These are phyloP conservation scores for Andrena praecox DNA, from an alignment of 2,888 invertebrate species.

Conservation along the genomic window DNA sequence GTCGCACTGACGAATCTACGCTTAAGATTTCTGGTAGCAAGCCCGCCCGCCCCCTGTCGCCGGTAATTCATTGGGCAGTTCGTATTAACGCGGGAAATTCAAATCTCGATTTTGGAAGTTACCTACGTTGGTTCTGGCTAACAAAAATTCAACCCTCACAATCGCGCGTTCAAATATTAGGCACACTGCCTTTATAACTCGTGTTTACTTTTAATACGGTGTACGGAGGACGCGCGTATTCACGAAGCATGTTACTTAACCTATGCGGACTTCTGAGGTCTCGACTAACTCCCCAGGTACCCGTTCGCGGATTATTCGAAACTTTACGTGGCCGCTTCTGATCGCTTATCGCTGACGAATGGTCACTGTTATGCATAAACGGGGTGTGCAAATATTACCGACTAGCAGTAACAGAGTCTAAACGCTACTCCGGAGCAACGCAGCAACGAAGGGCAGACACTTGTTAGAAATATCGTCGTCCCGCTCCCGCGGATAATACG, in stretches of 20 bases:
- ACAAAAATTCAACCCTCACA: not conserved
- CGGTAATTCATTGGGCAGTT: not conserved
- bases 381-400: too few species aligned
- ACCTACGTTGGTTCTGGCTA: too few species aligned
- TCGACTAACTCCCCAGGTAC: not conserved
- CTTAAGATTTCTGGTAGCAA: not conserved
- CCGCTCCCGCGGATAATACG: too few species aligned
- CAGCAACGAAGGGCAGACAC: too few species aligned
- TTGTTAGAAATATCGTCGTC: too few species aligned
- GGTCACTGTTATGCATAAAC: too few species aligned
- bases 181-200: not conserved
- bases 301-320: too few species aligned
- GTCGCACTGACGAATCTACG: not conserved
- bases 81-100: not conserved
- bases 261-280: not conserved
- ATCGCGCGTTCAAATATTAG: not conserved
- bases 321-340: too few species aligned
- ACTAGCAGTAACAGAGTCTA: too few species aligned
- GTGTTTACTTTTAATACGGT: not conserved
- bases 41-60: not conserved
- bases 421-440: too few species aligned
- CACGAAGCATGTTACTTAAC: not conserved
- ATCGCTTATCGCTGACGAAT: too few species aligned
- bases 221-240: not conserved
- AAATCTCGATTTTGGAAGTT: not conserved